These are phyloP conservation scores for Amblyraja radiata DNA, from an alignment of 2,797 vertebrate genomes.

Conservation along the genomic window DNA sequence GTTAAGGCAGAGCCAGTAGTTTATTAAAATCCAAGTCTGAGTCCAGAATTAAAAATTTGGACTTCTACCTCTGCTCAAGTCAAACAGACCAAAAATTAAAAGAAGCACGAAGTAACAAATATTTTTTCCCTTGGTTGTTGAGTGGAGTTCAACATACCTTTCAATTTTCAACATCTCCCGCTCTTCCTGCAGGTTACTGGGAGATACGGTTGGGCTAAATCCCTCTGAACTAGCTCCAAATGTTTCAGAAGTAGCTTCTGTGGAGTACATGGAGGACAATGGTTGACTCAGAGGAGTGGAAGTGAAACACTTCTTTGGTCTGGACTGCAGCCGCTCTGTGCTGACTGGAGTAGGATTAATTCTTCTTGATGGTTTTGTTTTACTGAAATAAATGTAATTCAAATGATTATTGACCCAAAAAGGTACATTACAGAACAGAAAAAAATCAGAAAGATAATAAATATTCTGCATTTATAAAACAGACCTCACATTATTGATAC, in stretches of 20 bases:
- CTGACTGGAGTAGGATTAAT: constrained; percentile 95
- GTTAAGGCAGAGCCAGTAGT: not conserved
- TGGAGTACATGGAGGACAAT: constrained; percentile 49
- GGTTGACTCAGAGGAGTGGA: constrained; percentile 78
- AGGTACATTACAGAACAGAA: not conserved
- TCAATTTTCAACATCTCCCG: constrained; percentile 87
- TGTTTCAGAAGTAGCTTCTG: constrained; percentile 51
- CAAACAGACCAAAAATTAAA: not conserved
- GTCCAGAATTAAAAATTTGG: too few species aligned
- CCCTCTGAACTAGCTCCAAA: constrained; percentile 44
- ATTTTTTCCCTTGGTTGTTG: too few species aligned
- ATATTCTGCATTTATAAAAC: not conserved
- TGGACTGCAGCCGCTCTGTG: constrained; percentile 78
- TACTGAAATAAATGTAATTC: constrained; percentile 55
- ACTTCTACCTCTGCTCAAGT: not conserved
- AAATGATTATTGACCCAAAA: constrained; percentile 30
- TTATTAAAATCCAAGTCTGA: not conserved
- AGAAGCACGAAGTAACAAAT: not conserved
- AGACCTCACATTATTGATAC: not conserved
- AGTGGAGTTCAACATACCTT: constrained; percentile 59
- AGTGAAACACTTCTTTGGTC: constrained; percentile 91
- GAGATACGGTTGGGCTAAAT: constrained; percentile 49
- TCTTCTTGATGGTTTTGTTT: constrained; percentile 80
- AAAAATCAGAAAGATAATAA: not conserved
- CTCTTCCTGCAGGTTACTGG: constrained; percentile 79